phyloP scores from a whole-genome alignment of 2,888 invertebrate genomes.

The Heliconius ismenius region DNA sequence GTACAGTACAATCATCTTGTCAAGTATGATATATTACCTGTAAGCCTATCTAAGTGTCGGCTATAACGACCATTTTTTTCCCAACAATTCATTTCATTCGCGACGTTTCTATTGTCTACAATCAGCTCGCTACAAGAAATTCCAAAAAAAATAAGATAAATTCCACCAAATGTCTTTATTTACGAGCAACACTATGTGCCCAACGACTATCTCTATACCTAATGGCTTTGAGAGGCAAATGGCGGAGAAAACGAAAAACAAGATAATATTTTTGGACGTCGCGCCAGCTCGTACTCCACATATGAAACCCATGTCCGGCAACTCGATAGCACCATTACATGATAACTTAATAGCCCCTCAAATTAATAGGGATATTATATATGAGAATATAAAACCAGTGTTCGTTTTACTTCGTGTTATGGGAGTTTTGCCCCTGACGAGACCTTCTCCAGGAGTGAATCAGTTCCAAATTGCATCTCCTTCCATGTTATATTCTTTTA shows the following conservation, averaged over 20 bases:
- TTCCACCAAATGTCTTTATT: constrained; percentile 63
- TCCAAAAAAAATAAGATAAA: constrained; percentile 32
- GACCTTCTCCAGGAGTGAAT: constrained; percentile 73
- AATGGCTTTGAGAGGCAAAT: constrained; percentile 66
- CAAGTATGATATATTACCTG: constrained; percentile 67
- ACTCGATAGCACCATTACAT: constrained; percentile 62
- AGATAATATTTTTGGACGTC: constrained; percentile 69
- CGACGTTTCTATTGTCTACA: constrained; percentile 44
- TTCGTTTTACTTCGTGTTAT: constrained; percentile 71
- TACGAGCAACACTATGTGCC: constrained; percentile 58
- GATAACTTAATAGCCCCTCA: constrained; percentile 62
- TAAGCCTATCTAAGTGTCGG: constrained; percentile 48
- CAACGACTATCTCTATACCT: constrained; percentile 54
- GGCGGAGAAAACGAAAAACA: constrained; percentile 59
- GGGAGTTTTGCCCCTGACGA: constrained; percentile 84
- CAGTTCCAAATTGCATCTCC: constrained; percentile 76
- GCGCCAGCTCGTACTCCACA: constrained; percentile 65
- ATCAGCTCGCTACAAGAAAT: constrained; percentile 37
- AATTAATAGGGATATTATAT: constrained; percentile 69
- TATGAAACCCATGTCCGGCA: constrained; percentile 56
- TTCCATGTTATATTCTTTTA: constrained; percentile 82
- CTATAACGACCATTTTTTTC: constrained; percentile 55
- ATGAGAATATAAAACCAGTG: constrained; percentile 76
- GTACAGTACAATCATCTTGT: constrained; percentile 70
- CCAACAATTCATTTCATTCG: constrained; percentile 51